A percentile compares a stretch with the other conserved stretches of the same genome.
Evolutionary conservation across 2,888 invertebrate species (phyloP).

Genomic region (Ochropleura leucogaster): DNA sequence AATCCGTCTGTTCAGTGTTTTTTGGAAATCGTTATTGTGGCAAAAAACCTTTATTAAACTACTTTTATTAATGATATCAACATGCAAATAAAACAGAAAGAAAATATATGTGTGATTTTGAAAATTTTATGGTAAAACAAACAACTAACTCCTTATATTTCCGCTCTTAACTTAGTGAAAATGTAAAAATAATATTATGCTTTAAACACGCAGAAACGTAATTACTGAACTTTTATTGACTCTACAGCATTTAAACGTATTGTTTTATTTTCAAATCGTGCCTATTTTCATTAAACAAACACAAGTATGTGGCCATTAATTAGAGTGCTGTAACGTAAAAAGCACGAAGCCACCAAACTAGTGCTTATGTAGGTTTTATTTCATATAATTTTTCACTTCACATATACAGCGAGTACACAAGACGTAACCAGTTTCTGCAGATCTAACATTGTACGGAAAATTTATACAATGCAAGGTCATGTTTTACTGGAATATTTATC

Average conservation of each 20-base stretch:
- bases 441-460: no score
- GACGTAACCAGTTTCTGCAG: no score
- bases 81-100: no score
- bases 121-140: background rate
- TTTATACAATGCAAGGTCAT: no score
- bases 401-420: no score
- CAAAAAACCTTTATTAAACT: no score
- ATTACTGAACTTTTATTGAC: conserved; percentile 42
- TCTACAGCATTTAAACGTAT: conserved; percentile 12
- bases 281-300: conserved; percentile 38
- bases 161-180: conserved; percentile 8
- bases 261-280: conserved; percentile 51
- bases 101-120: no score
- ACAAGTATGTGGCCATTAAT: conserved; percentile 21
- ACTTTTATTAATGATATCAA: no score
- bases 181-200: conserved; percentile 46
- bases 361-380: background rate
- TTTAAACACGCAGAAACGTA: conserved; percentile 44
- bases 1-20: no score
- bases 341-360: conserved; percentile 9
- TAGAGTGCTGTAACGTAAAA: conserved; percentile 25
- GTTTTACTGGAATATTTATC: no score
- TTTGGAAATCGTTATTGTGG: no score
- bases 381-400: background rate
- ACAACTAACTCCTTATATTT: conserved; percentile 14